A percentile compares a stretch with the other conserved stretches of the same genome.
These are phyloP conservation scores for Muscina levida DNA, from an alignment of 2,888 invertebrate genomes.

Conservation along the genomic window DNA sequence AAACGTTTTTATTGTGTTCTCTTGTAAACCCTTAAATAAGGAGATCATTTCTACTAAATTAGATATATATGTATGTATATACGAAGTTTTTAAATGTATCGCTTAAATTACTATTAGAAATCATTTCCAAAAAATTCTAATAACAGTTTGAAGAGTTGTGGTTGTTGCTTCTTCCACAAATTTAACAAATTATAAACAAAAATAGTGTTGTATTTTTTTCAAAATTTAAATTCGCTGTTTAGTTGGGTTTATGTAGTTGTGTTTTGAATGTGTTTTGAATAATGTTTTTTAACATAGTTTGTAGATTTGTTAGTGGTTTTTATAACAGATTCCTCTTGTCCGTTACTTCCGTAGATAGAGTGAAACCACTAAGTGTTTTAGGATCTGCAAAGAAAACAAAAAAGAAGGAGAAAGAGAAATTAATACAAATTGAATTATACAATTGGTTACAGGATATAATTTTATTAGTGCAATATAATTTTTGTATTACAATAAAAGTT, in stretches of 20 bases:
- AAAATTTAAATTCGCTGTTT: slow-evolving; percentile 63
- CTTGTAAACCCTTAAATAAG: slow-evolving; percentile 66
- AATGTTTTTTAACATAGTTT: neutral
- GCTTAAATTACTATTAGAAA: slow-evolving; percentile 18
- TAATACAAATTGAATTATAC: neutral
- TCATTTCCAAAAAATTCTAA: slow-evolving; percentile 13
- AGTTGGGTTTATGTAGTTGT: slow-evolving; percentile 24
- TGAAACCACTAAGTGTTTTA: neutral
- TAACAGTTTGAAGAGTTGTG: slow-evolving; percentile 36
- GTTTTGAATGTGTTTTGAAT: slow-evolving; percentile 40
- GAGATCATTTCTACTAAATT: slow-evolving; percentile 67
- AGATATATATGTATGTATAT: slow-evolving; percentile 28
- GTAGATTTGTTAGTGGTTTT: slow-evolving; percentile 29
- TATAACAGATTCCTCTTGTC: neutral
- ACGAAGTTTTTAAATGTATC: slow-evolving; percentile 43
- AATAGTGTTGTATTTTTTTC: slow-evolving; percentile 33
- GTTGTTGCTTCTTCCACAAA: slow-evolving; percentile 36
- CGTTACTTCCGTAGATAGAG: neutral
- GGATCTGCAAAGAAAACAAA: slow-evolving; percentile 11
- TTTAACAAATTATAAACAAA: slow-evolving; percentile 46
- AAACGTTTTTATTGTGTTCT: slow-evolving; percentile 40
- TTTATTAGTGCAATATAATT: no score
- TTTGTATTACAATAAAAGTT: neutral
- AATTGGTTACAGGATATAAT: no score
- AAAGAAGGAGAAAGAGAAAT: slow-evolving; percentile 3